Evolutionary conservation across 1,140 invertebrate genomes (phyloP).

Genomic region (Zaprionus ghesquierei): DNA sequence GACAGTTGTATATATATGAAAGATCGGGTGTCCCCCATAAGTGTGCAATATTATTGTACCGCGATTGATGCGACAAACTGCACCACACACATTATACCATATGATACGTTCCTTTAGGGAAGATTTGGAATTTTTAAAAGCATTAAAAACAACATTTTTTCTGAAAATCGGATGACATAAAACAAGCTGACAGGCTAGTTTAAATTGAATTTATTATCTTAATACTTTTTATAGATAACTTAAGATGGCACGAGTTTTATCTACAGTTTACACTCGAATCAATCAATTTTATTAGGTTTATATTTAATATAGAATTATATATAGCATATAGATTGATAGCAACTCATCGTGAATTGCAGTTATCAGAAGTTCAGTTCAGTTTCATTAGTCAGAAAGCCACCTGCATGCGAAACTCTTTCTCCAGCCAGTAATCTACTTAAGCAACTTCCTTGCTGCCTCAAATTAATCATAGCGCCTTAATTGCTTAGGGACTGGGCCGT

Average conservation of each 20-base stretch:
- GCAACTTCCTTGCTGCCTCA: not conserved
- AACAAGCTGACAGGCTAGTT: not conserved
- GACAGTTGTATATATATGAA: not conserved
- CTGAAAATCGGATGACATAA: no score
- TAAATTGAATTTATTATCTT: no score
- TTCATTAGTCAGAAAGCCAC: not conserved
- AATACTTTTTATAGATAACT: not conserved
- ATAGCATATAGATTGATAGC: not conserved
- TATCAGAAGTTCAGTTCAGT: not conserved
- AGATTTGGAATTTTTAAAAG: not conserved
- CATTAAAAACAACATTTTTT: not conserved
- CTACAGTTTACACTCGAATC: not conserved
- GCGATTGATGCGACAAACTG: not conserved
- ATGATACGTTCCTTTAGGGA: not conserved
- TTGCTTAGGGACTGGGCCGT: not conserved
- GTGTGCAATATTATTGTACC: not conserved
- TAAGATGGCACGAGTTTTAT: not conserved
- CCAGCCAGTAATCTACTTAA: not conserved
- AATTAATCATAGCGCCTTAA: slow-evolving; percentile 11
- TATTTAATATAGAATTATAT: not conserved
- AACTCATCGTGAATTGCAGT: not conserved
- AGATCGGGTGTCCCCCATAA: not conserved
- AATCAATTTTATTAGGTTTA: not conserved
- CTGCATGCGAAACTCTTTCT: not conserved
- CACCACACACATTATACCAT: not conserved